Conservation (phyloP, 1,140 invertebrate genomes). For the Orchestia grillus region DNA sequence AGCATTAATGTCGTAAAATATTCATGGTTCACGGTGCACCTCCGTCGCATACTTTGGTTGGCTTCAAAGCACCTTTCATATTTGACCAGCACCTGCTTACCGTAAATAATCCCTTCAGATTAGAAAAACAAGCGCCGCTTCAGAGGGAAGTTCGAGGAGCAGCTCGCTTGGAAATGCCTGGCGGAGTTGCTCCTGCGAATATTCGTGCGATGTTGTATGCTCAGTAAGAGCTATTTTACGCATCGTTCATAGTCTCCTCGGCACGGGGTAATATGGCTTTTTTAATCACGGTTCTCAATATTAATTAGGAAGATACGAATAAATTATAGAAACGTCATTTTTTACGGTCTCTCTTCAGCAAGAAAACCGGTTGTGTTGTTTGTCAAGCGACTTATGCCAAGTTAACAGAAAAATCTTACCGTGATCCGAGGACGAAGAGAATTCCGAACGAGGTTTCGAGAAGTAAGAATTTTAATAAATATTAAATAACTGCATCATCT, state of each 20-base stretch:
- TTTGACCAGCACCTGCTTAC: slow-evolving; percentile 23
- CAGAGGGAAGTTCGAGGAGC: neutral
- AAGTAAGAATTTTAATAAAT: too few relatives aligned
- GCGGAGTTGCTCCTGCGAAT: neutral
- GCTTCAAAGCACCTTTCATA: slow-evolving; percentile 2
- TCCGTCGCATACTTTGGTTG: neutral
- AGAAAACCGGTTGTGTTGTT: neutral
- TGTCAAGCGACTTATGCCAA: neutral
- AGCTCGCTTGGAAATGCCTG: neutral
- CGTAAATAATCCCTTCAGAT: neutral
- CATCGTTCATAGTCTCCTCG: neutral
- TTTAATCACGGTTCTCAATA: neutral
- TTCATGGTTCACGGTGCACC: neutral
- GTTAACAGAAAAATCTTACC: neutral
- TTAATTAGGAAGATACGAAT: neutral
- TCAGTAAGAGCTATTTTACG: neutral
- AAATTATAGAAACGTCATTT: neutral
- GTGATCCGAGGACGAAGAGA: neutral
- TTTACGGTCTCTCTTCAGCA: neutral
- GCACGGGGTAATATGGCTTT: neutral
- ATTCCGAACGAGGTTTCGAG: too few relatives aligned
- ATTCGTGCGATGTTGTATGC: neutral
- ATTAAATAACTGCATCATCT: too few relatives aligned
- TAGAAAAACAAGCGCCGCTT: neutral
- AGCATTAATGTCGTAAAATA: neutral